These are phyloP conservation scores for Drosophila ohnishii DNA, from an alignment of 1,140 invertebrate species.

Conservation along the genomic window DNA sequence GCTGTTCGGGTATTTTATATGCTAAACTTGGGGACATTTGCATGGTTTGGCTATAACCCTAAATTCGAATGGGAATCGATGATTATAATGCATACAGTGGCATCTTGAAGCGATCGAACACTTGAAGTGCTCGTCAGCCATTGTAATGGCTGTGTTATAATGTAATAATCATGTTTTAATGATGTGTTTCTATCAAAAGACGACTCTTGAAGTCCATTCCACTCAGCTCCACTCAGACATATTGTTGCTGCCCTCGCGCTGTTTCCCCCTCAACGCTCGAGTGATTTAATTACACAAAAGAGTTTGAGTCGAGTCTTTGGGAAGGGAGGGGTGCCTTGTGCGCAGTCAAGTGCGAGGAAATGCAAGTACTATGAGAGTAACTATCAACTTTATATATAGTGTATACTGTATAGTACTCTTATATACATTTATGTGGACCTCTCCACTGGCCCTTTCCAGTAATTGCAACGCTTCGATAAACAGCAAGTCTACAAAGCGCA, in stretches of 20 bases:
- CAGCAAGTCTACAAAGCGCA: slow-evolving; percentile 48
- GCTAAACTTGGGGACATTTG: slow-evolving; percentile 30
- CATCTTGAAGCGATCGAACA: slow-evolving; percentile 29
- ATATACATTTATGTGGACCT: slow-evolving; percentile 33
- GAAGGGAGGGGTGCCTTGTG: slow-evolving; percentile 34
- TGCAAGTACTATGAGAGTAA: slow-evolving; percentile 51
- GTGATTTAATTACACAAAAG: slow-evolving; percentile 77
- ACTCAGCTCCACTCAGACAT: slow-evolving; percentile 27
- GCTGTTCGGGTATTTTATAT: slow-evolving; percentile 41
- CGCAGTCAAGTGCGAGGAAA: slow-evolving; percentile 79
- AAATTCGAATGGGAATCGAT: slow-evolving; percentile 3
- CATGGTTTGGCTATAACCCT: slow-evolving; percentile 21
- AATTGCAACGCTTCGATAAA: slow-evolving; percentile 80
- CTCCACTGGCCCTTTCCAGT: slow-evolving; percentile 58
- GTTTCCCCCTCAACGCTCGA: slow-evolving; percentile 62
- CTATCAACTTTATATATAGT: slow-evolving; percentile 29
- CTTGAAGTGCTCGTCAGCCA: slow-evolving; percentile 37
- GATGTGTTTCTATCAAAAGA: slow-evolving; percentile 65
- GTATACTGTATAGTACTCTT: slow-evolving; percentile 11
- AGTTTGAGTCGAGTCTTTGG: slow-evolving; percentile 9
- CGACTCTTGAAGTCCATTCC: slow-evolving; percentile 35
- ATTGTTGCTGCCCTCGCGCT: slow-evolving; percentile 12
- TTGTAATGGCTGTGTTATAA: slow-evolving; percentile 37
- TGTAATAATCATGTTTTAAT: slow-evolving; percentile 70
- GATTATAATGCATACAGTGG: slow-evolving; percentile 21